Conservation (phyloP, 23 tunicate species). For the Styela plicata region DNA sequence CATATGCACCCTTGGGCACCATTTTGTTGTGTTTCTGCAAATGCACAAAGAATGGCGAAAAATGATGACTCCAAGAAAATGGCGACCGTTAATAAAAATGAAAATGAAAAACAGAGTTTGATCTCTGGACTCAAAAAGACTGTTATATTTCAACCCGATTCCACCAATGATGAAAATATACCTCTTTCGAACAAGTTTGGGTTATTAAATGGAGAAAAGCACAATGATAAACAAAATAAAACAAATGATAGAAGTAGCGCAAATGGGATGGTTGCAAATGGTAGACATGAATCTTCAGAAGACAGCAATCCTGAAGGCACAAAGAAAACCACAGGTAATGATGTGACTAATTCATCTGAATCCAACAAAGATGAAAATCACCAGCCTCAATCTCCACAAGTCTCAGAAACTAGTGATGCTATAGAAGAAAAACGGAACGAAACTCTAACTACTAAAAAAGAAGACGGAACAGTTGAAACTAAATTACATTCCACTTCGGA, state of each 20-base stretch:
- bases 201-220: not conserved
- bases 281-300: not conserved
- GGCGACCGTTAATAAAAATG: conserved; percentile 14
- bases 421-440: not conserved
- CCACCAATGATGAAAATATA: not conserved
- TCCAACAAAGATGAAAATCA: not conserved
- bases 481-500: not conserved
- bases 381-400: not conserved
- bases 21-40: conserved; percentile 30
- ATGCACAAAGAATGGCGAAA: conserved; percentile 26
- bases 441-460: not conserved
- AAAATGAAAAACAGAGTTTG: not conserved
- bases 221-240: not conserved
- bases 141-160: conserved; percentile 7
- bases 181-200: not conserved
- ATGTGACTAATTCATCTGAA: not conserved
- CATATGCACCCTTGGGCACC: conserved; percentile 34
- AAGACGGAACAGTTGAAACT: not conserved
- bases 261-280: conserved; percentile 8
- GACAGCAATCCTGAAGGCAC: not conserved
- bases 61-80: conserved; percentile 7
- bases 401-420: not conserved
- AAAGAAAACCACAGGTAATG: not conserved
- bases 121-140: not conserved
- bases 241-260: not conserved